phyloP scores from a whole-genome alignment of 2,888 invertebrate species.

The Apamea epomidion region DNA sequence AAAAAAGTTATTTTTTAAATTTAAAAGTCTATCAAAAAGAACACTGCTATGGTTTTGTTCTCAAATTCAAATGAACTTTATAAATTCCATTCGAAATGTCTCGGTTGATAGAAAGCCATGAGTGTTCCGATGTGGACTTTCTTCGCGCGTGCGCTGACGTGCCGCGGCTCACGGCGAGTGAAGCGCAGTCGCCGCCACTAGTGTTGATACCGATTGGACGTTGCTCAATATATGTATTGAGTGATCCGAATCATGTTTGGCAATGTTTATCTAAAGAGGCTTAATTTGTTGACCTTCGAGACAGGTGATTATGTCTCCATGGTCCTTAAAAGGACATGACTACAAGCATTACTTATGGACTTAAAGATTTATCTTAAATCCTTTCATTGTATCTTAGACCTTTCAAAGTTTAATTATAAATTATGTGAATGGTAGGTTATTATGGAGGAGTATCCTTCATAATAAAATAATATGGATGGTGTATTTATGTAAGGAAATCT shows the following conservation, averaged over 20 bases:
- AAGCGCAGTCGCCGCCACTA: constrained; percentile 73
- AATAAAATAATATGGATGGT: background rate
- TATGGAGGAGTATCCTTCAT: no score
- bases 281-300: constrained; percentile 35
- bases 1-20: constrained; percentile 15
- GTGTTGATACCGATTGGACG: constrained; percentile 69
- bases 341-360: background rate
- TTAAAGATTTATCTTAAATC: constrained; percentile 1
- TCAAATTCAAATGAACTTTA: constrained; percentile 64
- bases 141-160: constrained; percentile 84
- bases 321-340: constrained; percentile 26
- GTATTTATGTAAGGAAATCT: background rate
- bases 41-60: constrained; percentile 57
- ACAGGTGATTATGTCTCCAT: constrained; percentile 16
- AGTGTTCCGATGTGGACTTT: constrained; percentile 81
- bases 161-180: constrained; percentile 82
- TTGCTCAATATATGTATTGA: constrained; percentile 69
- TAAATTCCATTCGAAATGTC: constrained; percentile 72
- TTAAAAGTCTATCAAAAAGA: constrained; percentile 17
- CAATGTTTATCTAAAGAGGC: constrained; percentile 43
- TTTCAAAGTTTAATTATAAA: background rate
- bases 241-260: constrained; percentile 57
- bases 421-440: background rate
- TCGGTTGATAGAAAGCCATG: constrained; percentile 84
- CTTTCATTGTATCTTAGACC: background rate